Percentiles rank a stretch among this genome's conserved stretches.
These are phyloP conservation scores for Hirundichthys speculiger DNA, from an alignment of 2,113 vertebrate species.

Conservation along the genomic window DNA sequence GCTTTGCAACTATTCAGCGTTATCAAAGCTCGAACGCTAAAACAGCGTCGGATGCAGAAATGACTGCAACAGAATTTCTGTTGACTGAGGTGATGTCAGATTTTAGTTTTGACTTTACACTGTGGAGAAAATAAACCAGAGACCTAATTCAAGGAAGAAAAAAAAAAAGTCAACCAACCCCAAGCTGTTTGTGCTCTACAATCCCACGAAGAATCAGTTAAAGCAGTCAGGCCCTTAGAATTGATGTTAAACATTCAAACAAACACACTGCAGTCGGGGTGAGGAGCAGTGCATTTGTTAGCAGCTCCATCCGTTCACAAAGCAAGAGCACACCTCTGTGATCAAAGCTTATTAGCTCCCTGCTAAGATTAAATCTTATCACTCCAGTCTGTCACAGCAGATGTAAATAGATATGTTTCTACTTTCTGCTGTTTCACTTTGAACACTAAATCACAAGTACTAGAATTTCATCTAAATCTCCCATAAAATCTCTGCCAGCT, in stretches of 20 bases:
- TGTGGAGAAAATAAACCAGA: background rate
- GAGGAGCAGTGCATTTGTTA: constrained; percentile 10
- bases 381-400: constrained; percentile 35
- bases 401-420: constrained; percentile 51
- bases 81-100: background rate
- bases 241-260: no score
- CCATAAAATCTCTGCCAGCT: constrained; percentile 36
- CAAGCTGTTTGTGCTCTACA: no score
- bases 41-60: constrained; percentile 26
- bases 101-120: constrained; percentile 14
- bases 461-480: constrained; percentile 39
- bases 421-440: constrained; percentile 38
- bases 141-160: no score
- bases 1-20: constrained; percentile 41
- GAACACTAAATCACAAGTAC: constrained; percentile 38
- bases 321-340: constrained; percentile 47
- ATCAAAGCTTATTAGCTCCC: constrained; percentile 65
- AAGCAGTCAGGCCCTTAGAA: no score
- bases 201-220: no score
- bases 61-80: constrained; percentile 17
- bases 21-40: constrained; percentile 55
- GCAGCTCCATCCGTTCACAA: no score
- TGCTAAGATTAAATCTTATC: constrained; percentile 60
- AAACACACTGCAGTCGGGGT: constrained; percentile 26
- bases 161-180: no score